Conservation (phyloP, 1,140 invertebrate genomes). For the Oreohelix idahoensis region DNA sequence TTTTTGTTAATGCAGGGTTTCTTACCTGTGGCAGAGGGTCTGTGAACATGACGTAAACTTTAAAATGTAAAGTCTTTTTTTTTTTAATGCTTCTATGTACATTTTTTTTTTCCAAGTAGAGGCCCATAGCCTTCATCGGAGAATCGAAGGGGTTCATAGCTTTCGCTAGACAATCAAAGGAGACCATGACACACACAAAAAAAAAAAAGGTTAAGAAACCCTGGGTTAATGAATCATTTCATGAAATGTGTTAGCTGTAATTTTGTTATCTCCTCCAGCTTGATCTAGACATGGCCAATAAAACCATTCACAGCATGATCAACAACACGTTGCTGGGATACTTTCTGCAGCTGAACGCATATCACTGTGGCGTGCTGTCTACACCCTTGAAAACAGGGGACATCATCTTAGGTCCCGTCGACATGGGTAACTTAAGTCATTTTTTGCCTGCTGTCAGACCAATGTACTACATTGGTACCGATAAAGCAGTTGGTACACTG, state of each 20-base stretch:
- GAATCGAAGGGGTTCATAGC: too few species aligned
- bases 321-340: constrained; percentile 22
- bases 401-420: not conserved
- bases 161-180: too few species aligned
- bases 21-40: not conserved
- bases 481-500: constrained; percentile 10
- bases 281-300: not conserved
- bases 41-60: not conserved
- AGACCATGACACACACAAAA: too few species aligned
- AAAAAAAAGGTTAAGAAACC: too few species aligned
- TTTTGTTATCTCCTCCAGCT: not conserved
- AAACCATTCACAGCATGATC: constrained; percentile 22
- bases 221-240: too few species aligned
- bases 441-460: constrained; percentile 15
- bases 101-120: not conserved
- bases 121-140: too few species aligned
- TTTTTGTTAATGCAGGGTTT: not conserved
- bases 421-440: constrained; percentile 27
- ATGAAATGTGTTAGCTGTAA: not conserved
- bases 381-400: not conserved
- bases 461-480: constrained; percentile 30
- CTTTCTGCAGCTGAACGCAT: constrained; percentile 30
- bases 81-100: not conserved
- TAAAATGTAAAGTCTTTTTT: not conserved
- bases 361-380: constrained; percentile 25